Evolutionary conservation across 1,140 invertebrate genomes (phyloP), one percentile per base, ranked within the genome.

Genomic region (Bombus superbus): DNA sequence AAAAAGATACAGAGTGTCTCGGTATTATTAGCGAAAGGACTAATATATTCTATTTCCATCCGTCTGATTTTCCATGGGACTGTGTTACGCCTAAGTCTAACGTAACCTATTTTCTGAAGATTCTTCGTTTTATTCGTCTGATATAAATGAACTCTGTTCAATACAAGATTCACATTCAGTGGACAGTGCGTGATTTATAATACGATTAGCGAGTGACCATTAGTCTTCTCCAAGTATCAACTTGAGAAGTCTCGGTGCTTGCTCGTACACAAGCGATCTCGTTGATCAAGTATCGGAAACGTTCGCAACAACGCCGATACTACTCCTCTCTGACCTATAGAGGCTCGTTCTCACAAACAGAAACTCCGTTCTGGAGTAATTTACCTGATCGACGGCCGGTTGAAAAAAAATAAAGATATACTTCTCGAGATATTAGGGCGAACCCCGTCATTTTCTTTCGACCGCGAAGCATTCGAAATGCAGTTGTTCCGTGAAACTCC

Each of bases 221-320:
- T 53, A 53, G 47, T 8, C 47, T 53, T 22, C 47, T 53, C 1
- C 18, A 5, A 28, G 59, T n/a, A 62, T 1, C 13, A 62, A n/a
- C 28, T 62, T 62, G 28, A 62, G 22, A 53, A 62, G 4, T n/a
- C 11, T 62, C 11, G n/a, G 28, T n/a, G 2, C 25, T 28, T 59
- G 18, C 57, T 59, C 25, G 25, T 59, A 28, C 76, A 81, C 53
- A 69, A 82, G 25, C 38, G 83, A 74, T 81, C 66, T 89, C 64
- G 83, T 88, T 89, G 85, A 73, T 71, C 64, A 18, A 47, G 53
- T 81, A 81, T 77, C 81, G 84, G n/a, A 73, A 73, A 73, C 9
- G 84, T n/a, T 69, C 59, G 32, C 18, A 64, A 28, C 80, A 25
- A 38, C 69, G 11, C 40, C 74, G 25, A 22, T 25, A 18, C 25